Evolutionary conservation across 2,888 invertebrate genomes (phyloP), one percentile per base, ranked within the genome.

Genomic region (Diaprepes abbreviatus): DNA sequence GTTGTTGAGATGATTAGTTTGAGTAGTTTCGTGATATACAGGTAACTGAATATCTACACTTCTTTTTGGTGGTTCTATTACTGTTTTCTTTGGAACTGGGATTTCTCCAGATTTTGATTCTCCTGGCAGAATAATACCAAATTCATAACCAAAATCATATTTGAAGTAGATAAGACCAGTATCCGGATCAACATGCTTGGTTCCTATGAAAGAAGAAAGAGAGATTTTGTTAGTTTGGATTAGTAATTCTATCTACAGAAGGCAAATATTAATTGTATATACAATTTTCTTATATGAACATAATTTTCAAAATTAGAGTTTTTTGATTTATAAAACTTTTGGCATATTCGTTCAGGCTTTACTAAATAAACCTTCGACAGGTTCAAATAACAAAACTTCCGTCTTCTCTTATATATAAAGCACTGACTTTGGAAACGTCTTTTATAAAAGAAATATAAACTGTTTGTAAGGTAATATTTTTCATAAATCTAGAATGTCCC

Each of bases 141-240:
- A 92, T 82, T 92, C 92, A 83, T 92, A 92, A 76, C 92, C 92
- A 80, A 92, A 92, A 85, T 92, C 92, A 82, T 92, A 92, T 85
- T 92, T 92, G 87, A 92, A 92, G 86, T 92, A 92, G 79, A 92
- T 91, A 70, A 92, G 85, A 75, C 92, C 92, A 54, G 91, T 91
- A 79, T 91, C 90, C 74, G 91, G 91, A 82, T 92, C 92, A 80
- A 91, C 89, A 83, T 91, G 91, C 84, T 92, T 92, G 74, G 91
- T 91, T 83, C 92, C 92, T 92, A 21, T 17, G 58, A 52, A 17
- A 63, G 4, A 33, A 28, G 28, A 10, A 50, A 28, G 7, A 28
- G 5, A 28, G 10, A 6, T 14, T 50, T 28, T 6, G 48, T 50
- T 50, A 50, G 48, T 50, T 1, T 24, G 5, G 28, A 21, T 50